Conservation (phyloP, 1,140 invertebrate genomes). For the Mya arenaria region DNA sequence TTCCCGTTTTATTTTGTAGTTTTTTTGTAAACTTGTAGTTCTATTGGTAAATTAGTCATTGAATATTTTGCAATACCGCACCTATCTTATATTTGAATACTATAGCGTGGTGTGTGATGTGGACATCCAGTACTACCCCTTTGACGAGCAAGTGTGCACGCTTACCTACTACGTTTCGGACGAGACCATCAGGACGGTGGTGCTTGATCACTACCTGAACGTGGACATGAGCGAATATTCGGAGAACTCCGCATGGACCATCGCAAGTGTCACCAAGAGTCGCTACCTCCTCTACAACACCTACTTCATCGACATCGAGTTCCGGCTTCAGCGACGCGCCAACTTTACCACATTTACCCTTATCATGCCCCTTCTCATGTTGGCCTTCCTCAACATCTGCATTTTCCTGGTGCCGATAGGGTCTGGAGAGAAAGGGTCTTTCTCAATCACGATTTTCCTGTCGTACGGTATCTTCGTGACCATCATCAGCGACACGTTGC, state of each 20-base stretch:
- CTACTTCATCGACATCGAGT: neutral
- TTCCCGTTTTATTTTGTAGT: too few species aligned
- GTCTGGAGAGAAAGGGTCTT: slow-evolving; percentile 9
- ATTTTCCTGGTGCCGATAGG: slow-evolving; percentile 25
- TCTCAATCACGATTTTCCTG: slow-evolving; percentile 22
- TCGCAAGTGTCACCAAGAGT: neutral
- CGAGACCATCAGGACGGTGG: neutral
- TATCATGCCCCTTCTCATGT: slow-evolving; percentile 3
- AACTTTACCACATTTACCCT: slow-evolving; percentile 9
- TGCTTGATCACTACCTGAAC: neutral
- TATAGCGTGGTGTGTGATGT: slow-evolving; percentile 23
- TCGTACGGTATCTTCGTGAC: slow-evolving; percentile 29
- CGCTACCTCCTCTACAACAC: neutral
- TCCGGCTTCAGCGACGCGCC: neutral
- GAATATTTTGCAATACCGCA: too few species aligned
- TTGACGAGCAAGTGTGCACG: slow-evolving; percentile 20
- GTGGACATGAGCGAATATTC: neutral
- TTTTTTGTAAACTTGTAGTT: too few species aligned
- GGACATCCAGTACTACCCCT: slow-evolving; percentile 27
- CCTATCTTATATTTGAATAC: too few species aligned
- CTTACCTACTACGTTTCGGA: neutral
- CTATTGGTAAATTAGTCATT: too few species aligned
- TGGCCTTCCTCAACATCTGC: slow-evolving; percentile 5
- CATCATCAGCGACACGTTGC: slow-evolving; percentile 16
- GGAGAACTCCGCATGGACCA: slow-evolving; percentile 10